These are phyloP conservation scores for Asteroscopus sphinx DNA, from an alignment of 2,888 invertebrate genomes.

Conservation along the genomic window DNA sequence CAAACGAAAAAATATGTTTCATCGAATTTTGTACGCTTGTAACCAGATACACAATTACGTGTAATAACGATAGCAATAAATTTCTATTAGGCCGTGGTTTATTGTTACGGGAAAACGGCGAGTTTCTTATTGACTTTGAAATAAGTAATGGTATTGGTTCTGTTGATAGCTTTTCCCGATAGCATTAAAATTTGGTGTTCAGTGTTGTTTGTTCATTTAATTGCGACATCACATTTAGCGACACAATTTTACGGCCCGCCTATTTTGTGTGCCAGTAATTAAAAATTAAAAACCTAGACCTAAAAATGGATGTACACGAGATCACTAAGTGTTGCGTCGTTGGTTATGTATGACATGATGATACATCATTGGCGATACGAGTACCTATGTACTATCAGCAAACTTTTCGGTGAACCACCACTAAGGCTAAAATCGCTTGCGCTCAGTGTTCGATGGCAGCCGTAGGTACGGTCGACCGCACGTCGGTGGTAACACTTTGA, in stretches of 20 bases:
- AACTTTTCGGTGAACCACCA: too few relatives aligned
- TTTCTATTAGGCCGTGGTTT: conserved; percentile 32
- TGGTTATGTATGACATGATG: too few relatives aligned
- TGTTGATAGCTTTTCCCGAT: conserved; percentile 19
- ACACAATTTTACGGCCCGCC: background rate
- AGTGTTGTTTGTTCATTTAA: conserved; percentile 7
- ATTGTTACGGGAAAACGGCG: conserved; percentile 22
- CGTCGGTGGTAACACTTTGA: too few relatives aligned
- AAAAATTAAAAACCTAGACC: conserved; percentile 17
- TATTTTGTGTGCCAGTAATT: conserved; percentile 2
- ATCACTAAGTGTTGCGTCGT: too few relatives aligned
- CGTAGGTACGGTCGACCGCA: too few relatives aligned
- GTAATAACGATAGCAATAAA: conserved; percentile 49
- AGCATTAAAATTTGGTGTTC: background rate
- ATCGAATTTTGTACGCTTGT: conserved; percentile 28
- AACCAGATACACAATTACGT: conserved; percentile 38
- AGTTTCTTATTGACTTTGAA: conserved; percentile 30
- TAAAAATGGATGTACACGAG: too few relatives aligned
- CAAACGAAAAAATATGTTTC: conserved; percentile 14
- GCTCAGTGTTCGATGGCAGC: too few relatives aligned
- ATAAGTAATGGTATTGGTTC: conserved; percentile 29
- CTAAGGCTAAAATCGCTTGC: too few relatives aligned
- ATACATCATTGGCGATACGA: too few relatives aligned
- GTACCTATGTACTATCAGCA: too few relatives aligned
- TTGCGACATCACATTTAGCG: background rate